Conservation (phyloP, 2,113 vertebrate species). For the Gymnarchus niloticus region DNA sequence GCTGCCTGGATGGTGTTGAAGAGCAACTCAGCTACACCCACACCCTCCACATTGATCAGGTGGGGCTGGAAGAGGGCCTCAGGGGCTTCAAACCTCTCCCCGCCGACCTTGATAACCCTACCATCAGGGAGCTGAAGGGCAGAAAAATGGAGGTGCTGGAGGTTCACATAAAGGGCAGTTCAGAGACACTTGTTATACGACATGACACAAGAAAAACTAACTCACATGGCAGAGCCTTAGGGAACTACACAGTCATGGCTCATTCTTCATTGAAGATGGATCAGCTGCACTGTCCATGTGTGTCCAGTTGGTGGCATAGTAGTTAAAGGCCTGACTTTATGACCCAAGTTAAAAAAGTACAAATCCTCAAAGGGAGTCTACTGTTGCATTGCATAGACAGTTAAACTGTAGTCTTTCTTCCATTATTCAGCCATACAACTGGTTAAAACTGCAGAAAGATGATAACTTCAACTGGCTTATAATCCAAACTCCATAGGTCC, state of each 20-base stretch:
- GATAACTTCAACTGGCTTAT: neutral
- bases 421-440: neutral
- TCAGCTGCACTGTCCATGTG: neutral
- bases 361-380: neutral
- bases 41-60: slow-evolving; percentile 96
- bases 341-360: neutral
- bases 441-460: neutral
- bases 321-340: neutral
- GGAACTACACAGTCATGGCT: neutral
- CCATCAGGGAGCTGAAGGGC: slow-evolving; percentile 86
- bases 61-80: slow-evolving; percentile 98
- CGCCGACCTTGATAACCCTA: slow-evolving; percentile 95
- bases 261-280: neutral
- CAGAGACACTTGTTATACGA: neutral
- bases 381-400: neutral
- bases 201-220: neutral
- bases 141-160: slow-evolving; percentile 17
- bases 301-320: neutral
- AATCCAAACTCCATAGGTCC: neutral
- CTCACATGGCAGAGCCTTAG: neutral
- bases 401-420: neutral
- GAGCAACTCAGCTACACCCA: slow-evolving; percentile 92
- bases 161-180: neutral
- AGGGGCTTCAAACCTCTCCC: slow-evolving; percentile 93
- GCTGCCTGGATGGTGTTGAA: slow-evolving; percentile 98